Evolutionary conservation across 2,888 invertebrate species (phyloP), one percentile per base, ranked within the genome.

Genomic region (Scaptomyza tumidula): DNA sequence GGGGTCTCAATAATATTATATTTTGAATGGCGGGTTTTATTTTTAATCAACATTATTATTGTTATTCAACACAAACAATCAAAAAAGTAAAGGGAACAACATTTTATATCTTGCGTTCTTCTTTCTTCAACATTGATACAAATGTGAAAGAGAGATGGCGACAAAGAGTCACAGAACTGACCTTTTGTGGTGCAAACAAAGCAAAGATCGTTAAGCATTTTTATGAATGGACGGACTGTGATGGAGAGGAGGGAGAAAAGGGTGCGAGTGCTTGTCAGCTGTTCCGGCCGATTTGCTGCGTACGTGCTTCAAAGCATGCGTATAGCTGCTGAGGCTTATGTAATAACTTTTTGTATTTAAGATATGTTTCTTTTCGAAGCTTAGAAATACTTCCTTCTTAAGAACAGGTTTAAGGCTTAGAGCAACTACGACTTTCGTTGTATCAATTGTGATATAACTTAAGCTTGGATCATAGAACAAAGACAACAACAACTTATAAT

Each of bases 241-340:
- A 9, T 5, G 45, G 29, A 6, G 6, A 31, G 31, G 9, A 9
- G 5, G 1, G 10, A 9, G 6, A 19, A n/a, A 13, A n/a, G 2
- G 1, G 16, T 1, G 6, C 6, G 16, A 29, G 13, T 11, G 11
- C 11, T 53, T 35, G 35, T 27, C 31, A n/a, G 27, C 27, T 61
- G 39, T 61, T 75, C 37, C 46, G 49, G 14, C 19, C 44, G 29
- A n/a, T 43, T 41, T 16, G 45, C 19, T 64, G 79, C 59, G 59
- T 78, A 78, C 78, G 78, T 78, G 82, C 63, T 46, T 19, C 35
- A 14, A 43, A 33, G 46, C 80, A 74, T 65, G 80, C 46, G 31
- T 59, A n/a, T n/a, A 33, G 29, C 27, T 43, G 13, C 13, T 14
- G 19, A 13, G 16, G 6, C 16, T 19, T 29, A 35, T 24, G 14